Evolutionary conservation across 1,140 invertebrate genomes (phyloP).

Genomic region (Cyphomyrmex costatus): DNA sequence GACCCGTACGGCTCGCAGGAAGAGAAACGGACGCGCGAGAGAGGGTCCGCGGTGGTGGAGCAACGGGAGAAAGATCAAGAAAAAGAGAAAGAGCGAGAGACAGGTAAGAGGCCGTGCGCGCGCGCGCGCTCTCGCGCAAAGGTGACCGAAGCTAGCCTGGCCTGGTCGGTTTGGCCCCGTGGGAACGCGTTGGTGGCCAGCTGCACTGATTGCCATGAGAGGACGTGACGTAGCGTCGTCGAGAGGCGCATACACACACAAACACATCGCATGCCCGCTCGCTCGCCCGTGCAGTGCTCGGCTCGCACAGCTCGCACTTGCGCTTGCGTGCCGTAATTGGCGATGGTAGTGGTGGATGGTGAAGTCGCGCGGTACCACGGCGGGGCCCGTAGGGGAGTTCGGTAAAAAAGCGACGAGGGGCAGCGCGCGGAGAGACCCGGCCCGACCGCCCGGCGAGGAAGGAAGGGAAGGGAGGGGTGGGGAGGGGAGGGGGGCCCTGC

Average conservation of each 20-base stretch:
- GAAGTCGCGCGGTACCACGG: conserved; percentile 5
- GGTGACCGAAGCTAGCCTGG: conserved; percentile 71
- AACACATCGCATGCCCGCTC: background rate
- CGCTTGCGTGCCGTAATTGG: conserved; percentile 65
- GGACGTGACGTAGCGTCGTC: conserved; percentile 80
- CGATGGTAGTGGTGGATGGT: conserved; percentile 69
- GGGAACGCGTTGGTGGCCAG: conserved; percentile 86
- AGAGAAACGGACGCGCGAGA: background rate
- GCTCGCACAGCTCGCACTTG: conserved; percentile 31
- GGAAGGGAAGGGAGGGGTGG: background rate
- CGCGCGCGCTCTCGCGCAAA: conserved; percentile 73
- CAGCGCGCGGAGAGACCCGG: conserved; percentile 22
- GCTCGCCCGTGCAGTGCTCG: background rate
- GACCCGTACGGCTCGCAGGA: conserved; percentile 19
- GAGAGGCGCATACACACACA: conserved; percentile 47
- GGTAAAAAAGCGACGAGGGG: background rate
- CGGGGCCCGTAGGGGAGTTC: conserved; percentile 40
- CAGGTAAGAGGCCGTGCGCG: conserved; percentile 65
- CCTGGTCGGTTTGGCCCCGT: conserved; percentile 84
- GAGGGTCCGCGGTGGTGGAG: background rate
- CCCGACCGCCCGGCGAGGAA: conserved; percentile 34
- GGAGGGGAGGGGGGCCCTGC: conserved; percentile 75
- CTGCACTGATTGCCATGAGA: conserved; percentile 85
- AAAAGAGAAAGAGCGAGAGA: conserved; percentile 58
- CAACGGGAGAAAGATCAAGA: conserved; percentile 53